Evolutionary conservation across 2,888 invertebrate genomes (phyloP).

Genomic region (Drosophila paranaensis): DNA sequence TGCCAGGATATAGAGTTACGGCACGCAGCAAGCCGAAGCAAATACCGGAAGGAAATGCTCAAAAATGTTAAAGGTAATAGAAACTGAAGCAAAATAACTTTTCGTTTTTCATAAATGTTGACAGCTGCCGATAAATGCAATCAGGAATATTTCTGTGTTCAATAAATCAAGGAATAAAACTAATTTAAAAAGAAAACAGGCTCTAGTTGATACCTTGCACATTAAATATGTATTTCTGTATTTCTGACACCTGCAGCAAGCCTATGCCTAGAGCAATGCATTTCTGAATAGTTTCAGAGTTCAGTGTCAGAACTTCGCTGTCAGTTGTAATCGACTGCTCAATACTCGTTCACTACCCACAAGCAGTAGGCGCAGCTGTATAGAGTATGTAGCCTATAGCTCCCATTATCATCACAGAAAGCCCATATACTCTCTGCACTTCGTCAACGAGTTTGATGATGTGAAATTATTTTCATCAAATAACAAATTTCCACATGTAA

Average conservation of each 20-base stretch:
- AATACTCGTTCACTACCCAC: neutral
- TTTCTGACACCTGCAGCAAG: too few species aligned
- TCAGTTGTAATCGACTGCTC: neutral
- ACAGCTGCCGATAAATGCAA: too few species aligned
- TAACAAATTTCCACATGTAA: conserved; percentile 42
- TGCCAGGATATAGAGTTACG: neutral
- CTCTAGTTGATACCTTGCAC: too few species aligned
- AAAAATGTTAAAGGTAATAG: neutral
- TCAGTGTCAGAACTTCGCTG: neutral
- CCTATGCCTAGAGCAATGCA: neutral
- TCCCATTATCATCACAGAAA: neutral
- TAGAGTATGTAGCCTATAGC: neutral
- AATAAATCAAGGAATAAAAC: too few species aligned
- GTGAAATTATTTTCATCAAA: conserved; percentile 37
- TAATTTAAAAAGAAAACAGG: too few species aligned
- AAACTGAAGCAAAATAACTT: neutral
- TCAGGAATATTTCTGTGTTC: too few species aligned
- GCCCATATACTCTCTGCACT: neutral
- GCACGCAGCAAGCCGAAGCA: neutral
- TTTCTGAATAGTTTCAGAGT: neutral
- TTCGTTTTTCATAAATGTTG: too few species aligned
- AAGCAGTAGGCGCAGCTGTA: neutral
- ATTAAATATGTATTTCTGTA: neutral
- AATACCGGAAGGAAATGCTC: neutral
- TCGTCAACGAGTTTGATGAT: neutral